Evolutionary conservation across 1,140 invertebrate species (phyloP).

Genomic region (Oryzaephilus surinamensis): DNA sequence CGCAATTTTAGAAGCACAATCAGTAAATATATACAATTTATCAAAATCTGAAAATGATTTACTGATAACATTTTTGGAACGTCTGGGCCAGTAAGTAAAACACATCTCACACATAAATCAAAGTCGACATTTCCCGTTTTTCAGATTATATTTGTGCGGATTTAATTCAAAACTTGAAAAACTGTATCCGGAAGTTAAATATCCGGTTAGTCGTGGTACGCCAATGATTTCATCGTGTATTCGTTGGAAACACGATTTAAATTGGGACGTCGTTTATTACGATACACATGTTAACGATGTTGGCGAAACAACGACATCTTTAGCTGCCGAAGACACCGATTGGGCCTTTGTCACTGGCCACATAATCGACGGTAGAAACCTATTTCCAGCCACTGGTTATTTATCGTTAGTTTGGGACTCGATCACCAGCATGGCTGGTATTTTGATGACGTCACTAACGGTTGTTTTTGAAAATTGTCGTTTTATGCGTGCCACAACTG

Average conservation of each 20-base stretch:
- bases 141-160: no score
- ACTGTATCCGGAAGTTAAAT: constrained; percentile 40
- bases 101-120: no score
- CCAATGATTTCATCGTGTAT: constrained; percentile 48
- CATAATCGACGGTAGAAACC: constrained; percentile 72
- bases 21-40: no score
- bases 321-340: constrained; percentile 51
- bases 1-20: no score
- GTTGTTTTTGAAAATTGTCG: constrained; percentile 80
- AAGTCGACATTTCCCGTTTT: no score
- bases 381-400: constrained; percentile 87
- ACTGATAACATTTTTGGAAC: no score
- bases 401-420: constrained; percentile 79
- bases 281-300: constrained; percentile 35
- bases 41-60: no score
- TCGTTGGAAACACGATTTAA: constrained; percentile 49
- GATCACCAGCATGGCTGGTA: constrained; percentile 62
- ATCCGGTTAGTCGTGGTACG: constrained; percentile 47
- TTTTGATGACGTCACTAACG: constrained; percentile 56
- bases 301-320: constrained; percentile 39
- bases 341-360: constrained; percentile 72
- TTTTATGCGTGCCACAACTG: constrained; percentile 70
- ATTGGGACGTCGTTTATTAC: constrained; percentile 27
- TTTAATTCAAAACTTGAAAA: no score
- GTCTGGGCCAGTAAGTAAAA: no score